Base-by-base conservation (phyloP, 2,888 invertebrate genomes). In the Herminia tarsipennalis region DNA sequence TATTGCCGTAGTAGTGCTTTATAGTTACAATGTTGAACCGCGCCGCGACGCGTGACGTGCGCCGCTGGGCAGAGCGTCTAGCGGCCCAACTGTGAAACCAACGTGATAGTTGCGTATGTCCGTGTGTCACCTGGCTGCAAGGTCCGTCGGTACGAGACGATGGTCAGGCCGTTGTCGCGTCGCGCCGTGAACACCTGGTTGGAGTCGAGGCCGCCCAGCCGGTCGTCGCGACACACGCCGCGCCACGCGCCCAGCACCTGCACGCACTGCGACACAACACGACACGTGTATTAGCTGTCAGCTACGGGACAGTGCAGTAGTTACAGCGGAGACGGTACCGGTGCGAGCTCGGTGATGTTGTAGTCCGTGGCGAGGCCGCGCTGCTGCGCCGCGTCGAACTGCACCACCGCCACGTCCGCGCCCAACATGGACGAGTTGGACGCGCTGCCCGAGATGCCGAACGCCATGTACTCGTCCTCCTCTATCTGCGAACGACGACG, bases 171-270 rank as follows among this genome's bases (percentile, higher is more conserved):
- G 80, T 95, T 93, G 65, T 94, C 94, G 58, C 96, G 92, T 1
- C 92, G 86, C 30, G 95, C 95, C 1, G 94, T 94, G 76, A 95
- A 94, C 66, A 97, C 85, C 88, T 98, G 98, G 79, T 96, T 95
- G 78, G 94, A 95, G 76, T 97, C 96, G 58, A 94, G 92, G 0
- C 96, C 97, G 17, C 97, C 97, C 1, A 97, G 93, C n/a, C 94
- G 83, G 46, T 94, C 94, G 82, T 98, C 98, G 56, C 94, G 94
- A 66, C 98, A 98, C 22, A 97, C 97, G 24, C 98, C 98, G 79
- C 93, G 95, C 80, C 96, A 96, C 67, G 94, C 95, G 1, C 97
- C 98, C 66, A 97, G 89, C 47, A 97, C 96, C 84, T 95, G 96
- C 29, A 96, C 95, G 74, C 97, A 97, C 94, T 96, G 78, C 16